Base-by-base conservation (phyloP, 2,797 vertebrate species). In the Cephalopachus bancanus region DNA sequence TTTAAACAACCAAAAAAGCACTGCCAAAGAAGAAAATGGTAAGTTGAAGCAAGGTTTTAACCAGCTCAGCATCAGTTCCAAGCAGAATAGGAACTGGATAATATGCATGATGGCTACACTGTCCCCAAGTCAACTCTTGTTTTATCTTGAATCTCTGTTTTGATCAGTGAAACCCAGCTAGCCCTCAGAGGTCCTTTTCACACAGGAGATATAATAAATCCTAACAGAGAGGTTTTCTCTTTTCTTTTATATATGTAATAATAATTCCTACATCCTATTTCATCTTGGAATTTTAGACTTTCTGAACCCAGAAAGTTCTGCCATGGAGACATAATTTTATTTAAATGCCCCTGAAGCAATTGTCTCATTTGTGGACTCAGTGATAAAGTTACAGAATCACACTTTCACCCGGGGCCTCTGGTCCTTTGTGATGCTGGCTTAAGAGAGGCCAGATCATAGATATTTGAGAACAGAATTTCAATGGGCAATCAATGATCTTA, bases 241-340 rank as follows among this genome's bases (percentile, higher is more conserved):
- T 96, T 89, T 74, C 76, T 64, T 64, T n/a, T 30, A n/a, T 74
- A 71, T 10, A 71, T 30, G 69, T 57, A 60, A 79, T 26, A 71
- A 89, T n/a, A 49, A 24, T 94, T 83, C 83, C 60, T 37, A 75
- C n/a, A 64, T 62, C 74, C 26, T 55, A 8, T 75, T 80, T 95
- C 65, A 89, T 51, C 59, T 67, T 67, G 16, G 30, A 89, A 65
- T 19, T 91, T 92, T 80, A 71, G 17, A 91, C 74, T 90, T 93
- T 62, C 86, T 93, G 67, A 95, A 90, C 33, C 51, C 57, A 84
- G 33, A 28, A 51, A 95, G 44, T 84, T 80, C 72, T 91, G 24
- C 24, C 20, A 33, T 4, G 22, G 22, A 92, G 67, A 87, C n/a
- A 71, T 5, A 78, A 76, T 93, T 92, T 95, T 94, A 55, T 94